A percentile compares a stretch with the other conserved stretches of the same genome.
Conservation (phyloP, 2,888 invertebrate genomes). For the Pherbina coryleti region DNA sequence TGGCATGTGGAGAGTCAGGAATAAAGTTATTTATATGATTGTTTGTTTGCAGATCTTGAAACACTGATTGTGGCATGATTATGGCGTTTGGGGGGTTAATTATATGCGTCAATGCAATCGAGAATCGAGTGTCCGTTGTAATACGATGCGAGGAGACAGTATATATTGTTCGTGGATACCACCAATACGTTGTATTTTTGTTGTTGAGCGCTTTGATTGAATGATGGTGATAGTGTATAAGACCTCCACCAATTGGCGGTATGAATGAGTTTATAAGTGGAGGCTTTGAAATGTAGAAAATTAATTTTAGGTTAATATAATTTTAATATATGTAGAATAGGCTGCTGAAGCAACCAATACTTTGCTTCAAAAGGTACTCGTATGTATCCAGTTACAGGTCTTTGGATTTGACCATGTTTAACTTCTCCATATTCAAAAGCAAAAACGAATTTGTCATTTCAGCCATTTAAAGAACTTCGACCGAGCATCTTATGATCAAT, state of each 20-base stretch:
- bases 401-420: too few species aligned
- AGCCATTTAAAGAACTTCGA: too few species aligned
- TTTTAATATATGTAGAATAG: too few species aligned
- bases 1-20: constrained; percentile 29
- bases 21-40: constrained; percentile 64
- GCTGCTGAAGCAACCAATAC: too few species aligned
- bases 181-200: background rate
- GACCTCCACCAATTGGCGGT: background rate
- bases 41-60: constrained; percentile 41
- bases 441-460: too few species aligned
- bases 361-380: too few species aligned
- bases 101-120: constrained; percentile 55
- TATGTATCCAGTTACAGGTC: too few species aligned
- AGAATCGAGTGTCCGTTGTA: background rate
- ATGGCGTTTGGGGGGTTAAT: constrained; percentile 46
- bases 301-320: background rate
- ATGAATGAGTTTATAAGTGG: background rate
- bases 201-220: background rate
- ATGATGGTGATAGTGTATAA: too few species aligned
- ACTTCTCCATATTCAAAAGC: too few species aligned
- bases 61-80: constrained; percentile 37
- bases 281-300: background rate
- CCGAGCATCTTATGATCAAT: too few species aligned
- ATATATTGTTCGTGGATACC: background rate
- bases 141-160: background rate